Evolutionary conservation across 2,113 vertebrate species (phyloP).

Genomic region (Crotalus horridus): DNA sequence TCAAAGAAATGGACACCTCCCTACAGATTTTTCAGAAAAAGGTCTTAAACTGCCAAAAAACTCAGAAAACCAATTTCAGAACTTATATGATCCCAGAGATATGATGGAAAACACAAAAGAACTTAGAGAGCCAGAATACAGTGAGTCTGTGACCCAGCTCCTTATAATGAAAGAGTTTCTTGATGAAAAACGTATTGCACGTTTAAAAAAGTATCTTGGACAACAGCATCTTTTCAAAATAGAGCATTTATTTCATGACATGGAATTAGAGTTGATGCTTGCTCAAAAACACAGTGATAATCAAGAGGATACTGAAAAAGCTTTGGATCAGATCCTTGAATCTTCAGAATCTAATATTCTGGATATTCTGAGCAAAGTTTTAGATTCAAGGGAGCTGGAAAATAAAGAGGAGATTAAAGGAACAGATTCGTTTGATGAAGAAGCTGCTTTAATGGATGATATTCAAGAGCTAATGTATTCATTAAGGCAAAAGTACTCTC

Average conservation of each 20-base stretch:
- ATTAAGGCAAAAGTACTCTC: conserved; percentile 79
- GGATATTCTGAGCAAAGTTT: conserved; percentile 77
- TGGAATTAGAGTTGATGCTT: conserved; percentile 77
- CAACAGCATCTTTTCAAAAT: conserved; percentile 71
- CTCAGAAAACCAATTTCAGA: conserved; percentile 4
- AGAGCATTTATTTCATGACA: conserved; percentile 82
- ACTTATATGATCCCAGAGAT: not conserved
- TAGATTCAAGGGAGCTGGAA: conserved; percentile 69
- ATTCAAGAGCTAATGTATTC: conserved; percentile 89
- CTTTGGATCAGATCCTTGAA: conserved; percentile 82
- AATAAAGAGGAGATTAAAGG: conserved; percentile 59
- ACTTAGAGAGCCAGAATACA: conserved; percentile 56
- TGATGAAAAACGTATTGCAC: conserved; percentile 68
- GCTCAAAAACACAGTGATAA: conserved; percentile 57
- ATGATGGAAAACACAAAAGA: not conserved
- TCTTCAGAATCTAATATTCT: conserved; percentile 80
- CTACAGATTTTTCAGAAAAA: not conserved
- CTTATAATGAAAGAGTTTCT: conserved; percentile 78
- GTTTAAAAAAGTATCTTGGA: conserved; percentile 76
- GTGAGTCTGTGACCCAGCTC: conserved; percentile 64
- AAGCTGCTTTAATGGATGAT: conserved; percentile 80
- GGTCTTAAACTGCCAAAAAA: conserved; percentile 2
- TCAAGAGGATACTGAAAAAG: conserved; percentile 70
- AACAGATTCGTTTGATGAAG: conserved; percentile 72
- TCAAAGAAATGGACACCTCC: not conserved